Conservation (phyloP, 2,113 vertebrate genomes). For the Poeciliopsis occidentalis region DNA sequence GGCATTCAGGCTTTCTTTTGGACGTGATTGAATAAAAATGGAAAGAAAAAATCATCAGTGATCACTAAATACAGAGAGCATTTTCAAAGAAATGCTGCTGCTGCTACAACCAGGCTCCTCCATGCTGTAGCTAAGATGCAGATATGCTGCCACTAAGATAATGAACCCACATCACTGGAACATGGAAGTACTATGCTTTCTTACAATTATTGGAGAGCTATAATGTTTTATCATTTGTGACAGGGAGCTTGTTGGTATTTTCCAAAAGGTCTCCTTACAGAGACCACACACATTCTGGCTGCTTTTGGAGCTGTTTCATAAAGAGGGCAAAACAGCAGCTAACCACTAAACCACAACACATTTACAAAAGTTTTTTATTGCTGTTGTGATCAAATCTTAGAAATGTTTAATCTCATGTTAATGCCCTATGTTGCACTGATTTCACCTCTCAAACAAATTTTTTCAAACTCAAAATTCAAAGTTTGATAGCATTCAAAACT, state of each 20-base stretch:
- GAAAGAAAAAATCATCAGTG: not conserved
- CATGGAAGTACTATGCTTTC: not conserved
- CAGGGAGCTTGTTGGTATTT: not conserved
- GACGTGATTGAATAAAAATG: not conserved
- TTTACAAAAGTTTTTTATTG: not conserved
- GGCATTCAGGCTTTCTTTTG: not conserved
- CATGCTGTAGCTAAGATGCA: no score
- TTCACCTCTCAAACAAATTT: not conserved
- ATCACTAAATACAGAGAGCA: no score
- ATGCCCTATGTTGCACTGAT: not conserved
- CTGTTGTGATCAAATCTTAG: not conserved
- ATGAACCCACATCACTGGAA: not conserved
- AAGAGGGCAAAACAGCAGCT: not conserved
- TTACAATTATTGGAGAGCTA: not conserved
- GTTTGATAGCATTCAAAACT: not conserved
- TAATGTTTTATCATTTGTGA: not conserved
- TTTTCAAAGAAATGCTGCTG: no score
- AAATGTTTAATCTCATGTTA: not conserved
- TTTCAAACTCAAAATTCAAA: not conserved
- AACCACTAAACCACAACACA: not conserved
- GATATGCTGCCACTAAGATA: no score
- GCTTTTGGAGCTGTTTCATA: not conserved
- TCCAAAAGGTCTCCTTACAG: not conserved
- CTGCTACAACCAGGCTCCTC: no score
- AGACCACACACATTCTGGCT: not conserved